Conservation (phyloP, 2,113 vertebrate genomes). For the Cyprinodon brontotheroides region DNA sequence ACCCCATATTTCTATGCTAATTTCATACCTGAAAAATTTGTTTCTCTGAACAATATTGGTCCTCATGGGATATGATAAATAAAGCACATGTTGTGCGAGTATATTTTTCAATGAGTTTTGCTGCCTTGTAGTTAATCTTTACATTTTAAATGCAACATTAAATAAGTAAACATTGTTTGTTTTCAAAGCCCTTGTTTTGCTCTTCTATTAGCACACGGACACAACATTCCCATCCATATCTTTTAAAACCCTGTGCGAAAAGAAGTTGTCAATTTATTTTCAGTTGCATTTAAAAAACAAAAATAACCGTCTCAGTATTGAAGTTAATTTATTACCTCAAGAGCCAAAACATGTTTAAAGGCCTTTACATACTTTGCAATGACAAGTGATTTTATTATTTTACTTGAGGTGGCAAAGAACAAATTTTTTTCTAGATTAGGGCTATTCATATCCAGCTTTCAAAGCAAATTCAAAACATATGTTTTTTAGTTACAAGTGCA, state of each 20-base stretch:
- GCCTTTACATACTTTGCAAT: neutral
- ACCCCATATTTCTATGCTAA: slow-evolving; percentile 10
- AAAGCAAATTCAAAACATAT: no score
- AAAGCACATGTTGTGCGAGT: neutral
- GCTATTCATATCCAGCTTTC: no score
- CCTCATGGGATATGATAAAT: slow-evolving; percentile 5
- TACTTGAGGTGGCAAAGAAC: no score
- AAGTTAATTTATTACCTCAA: no score
- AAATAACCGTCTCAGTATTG: no score
- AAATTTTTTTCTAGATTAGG: neutral
- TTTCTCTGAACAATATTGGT: neutral
- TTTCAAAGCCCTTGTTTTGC: neutral
- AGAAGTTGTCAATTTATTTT: no score
- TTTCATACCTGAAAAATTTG: slow-evolving; percentile 18
- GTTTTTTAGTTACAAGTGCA: no score
- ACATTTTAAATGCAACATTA: neutral
- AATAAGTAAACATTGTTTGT: neutral
- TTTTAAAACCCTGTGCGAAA: no score
- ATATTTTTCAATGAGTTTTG: neutral
- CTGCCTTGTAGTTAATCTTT: neutral
- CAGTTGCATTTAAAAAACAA: no score
- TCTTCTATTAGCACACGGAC: neutral
- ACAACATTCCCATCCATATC: no score
- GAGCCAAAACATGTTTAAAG: no score
- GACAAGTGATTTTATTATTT: neutral